phyloP scores from a whole-genome alignment of 1,140 invertebrate genomes.

The Aphelinus certus region DNA sequence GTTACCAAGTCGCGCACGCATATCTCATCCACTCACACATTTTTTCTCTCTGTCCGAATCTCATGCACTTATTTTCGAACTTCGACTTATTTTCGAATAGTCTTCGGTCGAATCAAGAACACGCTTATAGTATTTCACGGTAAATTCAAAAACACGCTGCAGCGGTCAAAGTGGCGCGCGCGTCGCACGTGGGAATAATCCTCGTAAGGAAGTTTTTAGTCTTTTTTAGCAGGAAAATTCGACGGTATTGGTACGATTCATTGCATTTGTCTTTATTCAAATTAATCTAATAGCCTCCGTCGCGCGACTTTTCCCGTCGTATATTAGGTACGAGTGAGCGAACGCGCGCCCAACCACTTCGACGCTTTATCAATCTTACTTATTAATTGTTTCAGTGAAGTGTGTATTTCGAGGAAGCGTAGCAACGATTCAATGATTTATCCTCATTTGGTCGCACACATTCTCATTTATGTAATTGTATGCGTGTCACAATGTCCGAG shows the following conservation, averaged over 20 bases:
- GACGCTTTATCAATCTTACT: neutral
- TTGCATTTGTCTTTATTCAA: neutral
- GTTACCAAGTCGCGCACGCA: conserved; percentile 2
- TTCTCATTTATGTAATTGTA: conserved; percentile 9
- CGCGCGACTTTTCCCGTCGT: neutral
- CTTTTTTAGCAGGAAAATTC: neutral
- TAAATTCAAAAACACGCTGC: neutral
- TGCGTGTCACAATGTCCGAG: conserved; percentile 33
- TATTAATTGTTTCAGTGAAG: neutral
- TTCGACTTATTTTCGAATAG: too few relatives aligned
- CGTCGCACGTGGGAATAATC: neutral
- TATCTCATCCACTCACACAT: neutral
- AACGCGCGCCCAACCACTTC: neutral
- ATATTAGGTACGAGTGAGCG: neutral
- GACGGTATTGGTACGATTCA: neutral
- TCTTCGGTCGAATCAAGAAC: too few relatives aligned
- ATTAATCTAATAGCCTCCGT: neutral
- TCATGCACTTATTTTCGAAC: too few relatives aligned
- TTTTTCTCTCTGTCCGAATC: too few relatives aligned
- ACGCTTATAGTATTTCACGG: too few relatives aligned
- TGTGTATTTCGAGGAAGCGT: conserved; percentile 2
- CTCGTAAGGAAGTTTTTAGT: neutral
- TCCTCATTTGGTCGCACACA: neutral
- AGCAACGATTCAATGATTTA: neutral
- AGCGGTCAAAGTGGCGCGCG: neutral